These are phyloP conservation scores for Barbus barbus DNA, from an alignment of 2,113 vertebrate species.

Conservation along the genomic window DNA sequence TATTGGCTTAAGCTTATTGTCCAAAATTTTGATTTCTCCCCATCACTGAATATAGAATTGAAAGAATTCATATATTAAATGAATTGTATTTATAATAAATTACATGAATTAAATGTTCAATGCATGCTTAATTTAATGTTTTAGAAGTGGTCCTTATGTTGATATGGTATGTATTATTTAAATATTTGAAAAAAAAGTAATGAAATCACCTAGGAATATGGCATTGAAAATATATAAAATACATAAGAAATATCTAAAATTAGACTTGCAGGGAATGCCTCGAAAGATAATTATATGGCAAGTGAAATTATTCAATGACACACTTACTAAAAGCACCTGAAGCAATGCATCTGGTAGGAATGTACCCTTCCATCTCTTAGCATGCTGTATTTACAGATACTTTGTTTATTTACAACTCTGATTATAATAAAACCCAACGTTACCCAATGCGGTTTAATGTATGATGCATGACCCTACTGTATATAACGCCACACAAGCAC, in stretches of 20 bases:
- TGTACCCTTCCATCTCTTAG: neutral
- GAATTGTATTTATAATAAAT: neutral
- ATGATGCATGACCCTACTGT: neutral
- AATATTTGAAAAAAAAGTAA: too few relatives aligned
- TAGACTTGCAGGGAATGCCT: neutral
- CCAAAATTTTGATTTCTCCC: neutral
- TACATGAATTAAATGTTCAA: neutral
- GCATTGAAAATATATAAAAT: neutral
- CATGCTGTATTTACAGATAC: neutral
- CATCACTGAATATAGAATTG: neutral
- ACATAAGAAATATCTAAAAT: neutral
- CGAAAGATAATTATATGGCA: neutral
- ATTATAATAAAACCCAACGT: neutral
- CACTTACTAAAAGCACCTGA: neutral
- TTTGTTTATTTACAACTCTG: constrained; percentile 2
- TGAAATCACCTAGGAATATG: neutral
- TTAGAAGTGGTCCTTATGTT: neutral
- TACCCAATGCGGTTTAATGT: neutral
- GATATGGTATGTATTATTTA: neutral
- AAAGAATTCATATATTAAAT: neutral
- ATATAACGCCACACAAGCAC: neutral
- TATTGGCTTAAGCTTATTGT: neutral
- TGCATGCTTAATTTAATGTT: neutral
- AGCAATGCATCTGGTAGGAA: constrained; percentile 2
- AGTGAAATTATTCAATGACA: neutral